Percentiles rank a stretch among this genome's conserved stretches.
Conservation (phyloP, 2,888 invertebrate genomes). For the Idaea straminata region DNA sequence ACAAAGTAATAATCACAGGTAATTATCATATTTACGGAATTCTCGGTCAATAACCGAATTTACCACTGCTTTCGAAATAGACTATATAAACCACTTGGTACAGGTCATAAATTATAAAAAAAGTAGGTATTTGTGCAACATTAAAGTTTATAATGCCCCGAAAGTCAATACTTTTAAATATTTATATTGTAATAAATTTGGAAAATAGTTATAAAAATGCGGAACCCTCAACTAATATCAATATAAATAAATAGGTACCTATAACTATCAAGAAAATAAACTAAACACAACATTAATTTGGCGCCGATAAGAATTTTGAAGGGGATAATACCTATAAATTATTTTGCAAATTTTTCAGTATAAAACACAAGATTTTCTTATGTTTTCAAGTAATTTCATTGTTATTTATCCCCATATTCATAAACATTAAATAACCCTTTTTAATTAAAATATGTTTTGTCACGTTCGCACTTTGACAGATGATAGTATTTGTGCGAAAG, state of each 20-base stretch:
- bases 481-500: no score
- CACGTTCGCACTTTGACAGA: no score
- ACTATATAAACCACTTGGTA: neutral
- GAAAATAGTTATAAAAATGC: neutral
- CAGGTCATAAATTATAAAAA: neutral
- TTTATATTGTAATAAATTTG: no score
- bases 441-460: no score
- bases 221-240: neutral
- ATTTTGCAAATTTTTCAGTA: no score
- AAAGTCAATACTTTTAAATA: neutral
- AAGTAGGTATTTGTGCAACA: neutral
- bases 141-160: neutral
- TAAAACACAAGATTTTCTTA: no score
- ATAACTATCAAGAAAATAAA: neutral
- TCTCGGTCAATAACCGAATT: neutral
- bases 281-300: slow-evolving; percentile 11
- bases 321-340: neutral
- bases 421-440: no score
- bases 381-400: no score
- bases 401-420: no score
- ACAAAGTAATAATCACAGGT: no score
- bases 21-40: no score
- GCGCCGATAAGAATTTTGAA: neutral
- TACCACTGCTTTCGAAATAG: neutral
- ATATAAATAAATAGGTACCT: neutral